phyloP scores from a whole-genome alignment of 30 jellyfish, hydroid and myxozoan species.

The Rhopilema esculentum region DNA sequence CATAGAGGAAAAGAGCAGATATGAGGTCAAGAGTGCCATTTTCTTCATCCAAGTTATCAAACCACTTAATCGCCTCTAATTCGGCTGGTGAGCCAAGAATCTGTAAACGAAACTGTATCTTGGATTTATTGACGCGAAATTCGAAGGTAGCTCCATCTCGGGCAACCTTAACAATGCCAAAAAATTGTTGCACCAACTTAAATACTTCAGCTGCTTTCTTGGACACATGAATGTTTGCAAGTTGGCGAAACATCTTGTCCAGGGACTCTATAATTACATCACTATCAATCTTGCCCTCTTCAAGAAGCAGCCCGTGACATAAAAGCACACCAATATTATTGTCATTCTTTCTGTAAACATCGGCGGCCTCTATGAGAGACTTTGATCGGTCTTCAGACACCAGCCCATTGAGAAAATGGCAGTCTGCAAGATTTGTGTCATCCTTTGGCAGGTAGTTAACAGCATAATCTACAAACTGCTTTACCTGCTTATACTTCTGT shows the following conservation, averaged over 20 bases:
- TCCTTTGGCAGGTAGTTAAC: background rate
- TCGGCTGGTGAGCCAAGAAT: background rate
- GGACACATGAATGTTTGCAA: background rate
- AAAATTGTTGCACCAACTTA: conserved; percentile 19
- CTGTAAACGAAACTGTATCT: conserved; percentile 10
- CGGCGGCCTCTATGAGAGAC: conserved; percentile 14
- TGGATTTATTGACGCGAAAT: conserved; percentile 11
- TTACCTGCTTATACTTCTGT: background rate
- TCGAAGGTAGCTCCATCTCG: background rate
- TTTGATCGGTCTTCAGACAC: conserved; percentile 7
- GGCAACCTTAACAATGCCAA: conserved; percentile 38
- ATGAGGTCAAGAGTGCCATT: conserved; percentile 23
- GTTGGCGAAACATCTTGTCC: conserved; percentile 17
- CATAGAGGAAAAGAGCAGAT: background rate
- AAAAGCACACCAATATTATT: conserved; percentile 24
- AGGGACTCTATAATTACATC: conserved; percentile 18
- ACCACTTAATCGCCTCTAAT: background rate
- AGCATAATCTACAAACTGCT: background rate
- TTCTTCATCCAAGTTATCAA: conserved; percentile 5
- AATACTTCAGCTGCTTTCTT: conserved; percentile 12
- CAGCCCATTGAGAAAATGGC: conserved; percentile 13
- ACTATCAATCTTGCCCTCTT: conserved; percentile 4
- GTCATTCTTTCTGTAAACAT: background rate
- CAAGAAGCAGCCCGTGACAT: conserved; percentile 6
- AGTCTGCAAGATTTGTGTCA: conserved; percentile 36